These are phyloP conservation scores for Mungos mungo DNA, from an alignment of 2,113 vertebrate genomes.

Conservation along the genomic window DNA sequence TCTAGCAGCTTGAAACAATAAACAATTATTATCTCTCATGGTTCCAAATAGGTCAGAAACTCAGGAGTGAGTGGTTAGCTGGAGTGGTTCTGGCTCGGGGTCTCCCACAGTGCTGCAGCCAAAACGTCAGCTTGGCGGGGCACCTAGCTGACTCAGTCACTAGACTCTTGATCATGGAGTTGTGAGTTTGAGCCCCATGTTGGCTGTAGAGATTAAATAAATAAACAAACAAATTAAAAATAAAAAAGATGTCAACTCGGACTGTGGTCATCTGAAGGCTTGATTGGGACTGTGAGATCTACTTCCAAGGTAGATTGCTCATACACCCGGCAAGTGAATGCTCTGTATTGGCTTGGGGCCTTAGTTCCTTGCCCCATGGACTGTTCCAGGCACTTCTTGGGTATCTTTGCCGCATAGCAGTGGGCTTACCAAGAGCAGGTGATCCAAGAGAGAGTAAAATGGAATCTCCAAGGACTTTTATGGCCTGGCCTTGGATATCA, in stretches of 20 bases:
- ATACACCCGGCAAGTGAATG: neutral
- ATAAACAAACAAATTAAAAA: neutral
- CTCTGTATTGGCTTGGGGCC: neutral
- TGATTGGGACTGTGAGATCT: neutral
- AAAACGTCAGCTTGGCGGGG: neutral
- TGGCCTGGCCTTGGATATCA: neutral
- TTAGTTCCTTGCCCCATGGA: neutral
- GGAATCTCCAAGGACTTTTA: neutral
- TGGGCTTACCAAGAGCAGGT: neutral
- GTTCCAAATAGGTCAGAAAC: neutral
- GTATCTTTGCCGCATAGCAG: neutral
- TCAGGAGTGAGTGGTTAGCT: neutral
- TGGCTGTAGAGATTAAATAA: neutral
- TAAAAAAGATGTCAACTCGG: neutral
- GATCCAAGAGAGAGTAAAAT: neutral
- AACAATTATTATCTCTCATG: neutral
- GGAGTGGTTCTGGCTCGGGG: neutral
- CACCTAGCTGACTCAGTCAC: neutral
- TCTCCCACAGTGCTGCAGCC: neutral
- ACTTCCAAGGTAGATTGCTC: neutral
- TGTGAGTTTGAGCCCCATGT: neutral
- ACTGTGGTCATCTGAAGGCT: neutral
- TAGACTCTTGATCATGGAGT: neutral
- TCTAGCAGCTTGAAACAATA: slow-evolving; percentile 27
- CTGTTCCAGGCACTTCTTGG: neutral